Evolutionary conservation across 2,797 vertebrate genomes (phyloP).

Genomic region (Gallirallus australis): DNA sequence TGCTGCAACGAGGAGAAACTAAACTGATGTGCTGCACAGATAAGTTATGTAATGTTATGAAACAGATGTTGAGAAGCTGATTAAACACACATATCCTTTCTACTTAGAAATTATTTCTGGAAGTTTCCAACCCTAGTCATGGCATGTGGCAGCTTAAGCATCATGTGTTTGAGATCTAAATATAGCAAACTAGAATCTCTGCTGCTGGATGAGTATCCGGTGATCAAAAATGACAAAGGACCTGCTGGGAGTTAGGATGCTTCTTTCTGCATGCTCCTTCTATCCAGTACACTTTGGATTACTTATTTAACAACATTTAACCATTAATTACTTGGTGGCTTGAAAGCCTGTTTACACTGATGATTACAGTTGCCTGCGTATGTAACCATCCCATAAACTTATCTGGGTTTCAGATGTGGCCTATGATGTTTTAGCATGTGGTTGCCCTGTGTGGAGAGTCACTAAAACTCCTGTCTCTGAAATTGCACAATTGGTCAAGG

Average conservation of each 20-base stretch:
- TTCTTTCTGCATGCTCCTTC: background rate
- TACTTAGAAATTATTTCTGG: constrained; percentile 3
- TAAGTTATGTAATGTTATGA: background rate
- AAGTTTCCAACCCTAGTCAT: background rate
- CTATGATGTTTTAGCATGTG: background rate
- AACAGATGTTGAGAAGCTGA: background rate
- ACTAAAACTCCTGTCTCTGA: background rate
- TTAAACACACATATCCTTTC: constrained; percentile 9
- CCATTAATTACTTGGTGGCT: background rate
- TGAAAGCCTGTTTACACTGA: background rate
- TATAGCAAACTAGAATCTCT: background rate
- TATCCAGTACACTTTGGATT: background rate
- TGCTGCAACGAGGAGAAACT: background rate
- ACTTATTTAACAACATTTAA: background rate
- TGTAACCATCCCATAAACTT: background rate
- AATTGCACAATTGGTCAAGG: fast-evolving
- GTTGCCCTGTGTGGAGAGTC: background rate
- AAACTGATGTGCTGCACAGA: background rate
- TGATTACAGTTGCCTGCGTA: background rate
- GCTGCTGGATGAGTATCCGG: background rate
- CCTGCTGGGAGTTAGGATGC: background rate
- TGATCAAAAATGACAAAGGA: background rate
- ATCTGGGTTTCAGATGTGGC: background rate
- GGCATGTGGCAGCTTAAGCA: background rate
- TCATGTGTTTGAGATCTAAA: background rate